Percentiles rank a stretch among this genome's conserved stretches.
phyloP scores from a whole-genome alignment of 2,888 invertebrate genomes.

The Peribatodes rhomboidaria region DNA sequence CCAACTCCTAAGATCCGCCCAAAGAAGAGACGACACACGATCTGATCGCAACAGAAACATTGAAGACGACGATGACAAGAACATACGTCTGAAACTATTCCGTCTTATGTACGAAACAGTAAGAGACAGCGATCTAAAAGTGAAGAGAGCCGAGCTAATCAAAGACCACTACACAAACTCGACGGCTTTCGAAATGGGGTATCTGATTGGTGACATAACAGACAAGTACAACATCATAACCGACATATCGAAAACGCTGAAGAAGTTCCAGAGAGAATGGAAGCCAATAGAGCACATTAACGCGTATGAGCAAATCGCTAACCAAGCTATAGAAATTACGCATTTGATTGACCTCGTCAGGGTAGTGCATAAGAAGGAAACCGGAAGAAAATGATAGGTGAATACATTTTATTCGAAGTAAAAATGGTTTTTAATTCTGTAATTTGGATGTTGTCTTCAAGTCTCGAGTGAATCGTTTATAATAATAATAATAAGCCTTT shows the following conservation, averaged over 20 bases:
- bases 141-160: slow-evolving; percentile 56
- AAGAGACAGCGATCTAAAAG: slow-evolving; percentile 64
- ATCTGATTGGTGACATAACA: slow-evolving; percentile 12
- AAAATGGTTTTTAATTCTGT: background rate
- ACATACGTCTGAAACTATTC: slow-evolving; percentile 45
- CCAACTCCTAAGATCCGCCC: background rate
- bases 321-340: slow-evolving; percentile 65
- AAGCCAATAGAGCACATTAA: slow-evolving; percentile 71
- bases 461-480: too few species aligned
- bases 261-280: slow-evolving; percentile 60
- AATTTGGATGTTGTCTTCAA: too few species aligned
- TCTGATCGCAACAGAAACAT: too few species aligned
- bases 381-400: background rate
- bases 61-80: slow-evolving; percentile 5
- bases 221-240: slow-evolving; percentile 8
- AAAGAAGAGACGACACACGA: too few species aligned
- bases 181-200: slow-evolving; percentile 11
- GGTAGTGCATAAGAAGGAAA: background rate
- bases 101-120: slow-evolving; percentile 71
- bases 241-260: slow-evolving; percentile 24
- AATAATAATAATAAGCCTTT: too few species aligned
- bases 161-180: slow-evolving; percentile 45
- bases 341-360: slow-evolving; percentile 13
- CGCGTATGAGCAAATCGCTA: slow-evolving; percentile 71
- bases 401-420: background rate